Evolutionary conservation across 2,888 invertebrate species (phyloP).

Genomic region (Oligia fasciuncula): DNA sequence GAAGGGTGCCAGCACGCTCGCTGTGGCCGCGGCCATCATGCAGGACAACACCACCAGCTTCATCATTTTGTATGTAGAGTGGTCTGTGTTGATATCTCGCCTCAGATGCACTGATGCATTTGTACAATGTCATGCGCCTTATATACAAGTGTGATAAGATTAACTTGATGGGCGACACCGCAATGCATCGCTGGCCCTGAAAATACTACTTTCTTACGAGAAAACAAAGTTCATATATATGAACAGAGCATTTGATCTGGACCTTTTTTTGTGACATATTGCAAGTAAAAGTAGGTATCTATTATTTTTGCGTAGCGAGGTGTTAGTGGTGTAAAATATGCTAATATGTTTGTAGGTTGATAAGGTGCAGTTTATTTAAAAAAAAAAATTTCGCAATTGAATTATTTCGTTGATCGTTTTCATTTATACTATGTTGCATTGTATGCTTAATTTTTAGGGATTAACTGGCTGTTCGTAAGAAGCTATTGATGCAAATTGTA

Average conservation of each 20-base stretch:
- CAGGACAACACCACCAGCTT: conserved; percentile 91
- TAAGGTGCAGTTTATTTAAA: too few relatives aligned
- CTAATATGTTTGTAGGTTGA: not conserved
- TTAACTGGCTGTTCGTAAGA: not conserved
- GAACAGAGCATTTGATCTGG: conserved; percentile 37
- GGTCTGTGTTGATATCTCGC: conserved; percentile 84
- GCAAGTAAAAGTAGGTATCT: conserved; percentile 1
- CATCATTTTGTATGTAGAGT: conserved; percentile 81
- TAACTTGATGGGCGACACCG: conserved; percentile 68
- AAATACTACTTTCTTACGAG: conserved; percentile 52
- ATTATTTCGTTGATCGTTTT: not conserved
- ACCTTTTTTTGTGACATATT: conserved; percentile 6
- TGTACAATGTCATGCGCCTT: conserved; percentile 69
- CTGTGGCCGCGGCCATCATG: conserved; percentile 90
- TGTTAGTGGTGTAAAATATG: not conserved
- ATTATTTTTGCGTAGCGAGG: not conserved
- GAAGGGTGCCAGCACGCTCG: conserved; percentile 69
- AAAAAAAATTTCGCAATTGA: not conserved
- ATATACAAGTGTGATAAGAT: conserved; percentile 75
- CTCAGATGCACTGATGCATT: conserved; percentile 79
- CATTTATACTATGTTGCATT: not conserved
- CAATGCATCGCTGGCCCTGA: conserved; percentile 56
- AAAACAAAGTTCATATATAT: conserved; percentile 42
- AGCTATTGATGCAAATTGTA: not conserved
- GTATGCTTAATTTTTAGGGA: not conserved